A percentile compares a stretch with the other conserved stretches of the same genome.
phyloP scores from a whole-genome alignment of 2,888 invertebrate genomes.

The Cerceris rybyensis region DNA sequence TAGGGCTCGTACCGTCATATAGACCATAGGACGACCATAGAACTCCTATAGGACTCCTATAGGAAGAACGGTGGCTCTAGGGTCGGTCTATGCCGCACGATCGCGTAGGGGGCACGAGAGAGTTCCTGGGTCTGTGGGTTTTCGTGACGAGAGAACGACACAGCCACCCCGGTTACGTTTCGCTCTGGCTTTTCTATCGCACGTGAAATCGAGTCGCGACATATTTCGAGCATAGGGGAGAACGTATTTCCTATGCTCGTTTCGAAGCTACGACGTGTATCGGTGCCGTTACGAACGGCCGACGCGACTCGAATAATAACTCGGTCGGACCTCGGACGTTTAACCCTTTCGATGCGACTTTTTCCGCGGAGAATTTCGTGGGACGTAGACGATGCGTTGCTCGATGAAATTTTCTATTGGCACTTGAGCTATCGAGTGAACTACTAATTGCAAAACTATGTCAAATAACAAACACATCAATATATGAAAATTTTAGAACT shows the following conservation, averaged over 20 bases:
- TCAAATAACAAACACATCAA: no score
- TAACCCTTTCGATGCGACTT: no score
- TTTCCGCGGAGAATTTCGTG: no score
- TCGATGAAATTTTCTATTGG: no score
- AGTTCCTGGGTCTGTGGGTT: constrained; percentile 60
- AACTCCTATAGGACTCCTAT: not conserved
- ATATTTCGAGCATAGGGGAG: constrained; percentile 1
- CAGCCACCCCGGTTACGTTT: not conserved
- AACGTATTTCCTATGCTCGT: not conserved
- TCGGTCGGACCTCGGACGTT: no score
- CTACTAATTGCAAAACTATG: no score
- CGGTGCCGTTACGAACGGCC: not conserved
- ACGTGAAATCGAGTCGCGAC: not conserved
- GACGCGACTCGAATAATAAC: not conserved
- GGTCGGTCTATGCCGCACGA: constrained; percentile 54
- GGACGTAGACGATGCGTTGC: no score
- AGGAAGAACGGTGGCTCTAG: constrained; percentile 10
- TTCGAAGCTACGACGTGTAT: not conserved
- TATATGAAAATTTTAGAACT: no score
- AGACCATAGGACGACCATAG: no score
- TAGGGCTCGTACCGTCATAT: not conserved
- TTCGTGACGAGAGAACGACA: constrained; percentile 26
- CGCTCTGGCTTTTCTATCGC: not conserved
- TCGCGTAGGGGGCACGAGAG: constrained; percentile 1
- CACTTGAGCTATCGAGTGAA: no score